phyloP scores from a whole-genome alignment of 2,113 vertebrate species.

The Cinclus cinclus region DNA sequence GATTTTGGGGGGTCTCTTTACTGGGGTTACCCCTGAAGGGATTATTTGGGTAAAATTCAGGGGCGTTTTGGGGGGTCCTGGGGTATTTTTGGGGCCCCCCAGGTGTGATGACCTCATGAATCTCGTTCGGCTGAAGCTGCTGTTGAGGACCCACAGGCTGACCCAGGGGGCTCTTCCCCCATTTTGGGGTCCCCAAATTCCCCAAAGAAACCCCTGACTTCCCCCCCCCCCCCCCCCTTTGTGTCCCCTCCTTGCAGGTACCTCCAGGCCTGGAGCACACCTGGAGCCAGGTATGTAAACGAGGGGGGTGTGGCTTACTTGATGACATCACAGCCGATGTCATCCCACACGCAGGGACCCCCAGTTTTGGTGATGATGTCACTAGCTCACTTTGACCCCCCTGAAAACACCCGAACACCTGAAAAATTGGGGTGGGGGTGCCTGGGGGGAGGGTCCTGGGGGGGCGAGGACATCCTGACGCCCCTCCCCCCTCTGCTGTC shows the following conservation, averaged over 20 bases:
- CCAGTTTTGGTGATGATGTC: not conserved
- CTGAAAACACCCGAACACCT: not conserved
- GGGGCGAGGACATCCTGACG: no score
- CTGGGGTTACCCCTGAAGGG: no score
- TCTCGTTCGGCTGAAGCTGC: not conserved
- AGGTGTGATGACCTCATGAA: not conserved
- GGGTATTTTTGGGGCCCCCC: not conserved
- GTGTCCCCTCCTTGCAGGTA: not conserved
- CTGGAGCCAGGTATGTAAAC: not conserved
- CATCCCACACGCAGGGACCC: not conserved
- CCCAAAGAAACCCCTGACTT: no score
- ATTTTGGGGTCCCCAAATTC: not conserved
- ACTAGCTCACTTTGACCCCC: not conserved
- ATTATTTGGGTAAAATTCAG: no score
- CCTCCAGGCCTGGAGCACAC: fast-evolving
- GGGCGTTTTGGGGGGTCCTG: not conserved
- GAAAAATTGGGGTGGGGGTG: not conserved
- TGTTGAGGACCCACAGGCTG: not conserved
- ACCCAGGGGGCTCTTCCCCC: not conserved
- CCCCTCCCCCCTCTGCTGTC: no score
- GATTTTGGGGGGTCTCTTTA: no score
- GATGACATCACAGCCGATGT: not conserved
- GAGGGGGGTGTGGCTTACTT: not conserved
- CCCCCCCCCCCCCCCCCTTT: no score
- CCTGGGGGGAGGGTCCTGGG: not conserved